phyloP scores from a whole-genome alignment of 1,140 invertebrate species.

The Cryptotermes secundus region DNA sequence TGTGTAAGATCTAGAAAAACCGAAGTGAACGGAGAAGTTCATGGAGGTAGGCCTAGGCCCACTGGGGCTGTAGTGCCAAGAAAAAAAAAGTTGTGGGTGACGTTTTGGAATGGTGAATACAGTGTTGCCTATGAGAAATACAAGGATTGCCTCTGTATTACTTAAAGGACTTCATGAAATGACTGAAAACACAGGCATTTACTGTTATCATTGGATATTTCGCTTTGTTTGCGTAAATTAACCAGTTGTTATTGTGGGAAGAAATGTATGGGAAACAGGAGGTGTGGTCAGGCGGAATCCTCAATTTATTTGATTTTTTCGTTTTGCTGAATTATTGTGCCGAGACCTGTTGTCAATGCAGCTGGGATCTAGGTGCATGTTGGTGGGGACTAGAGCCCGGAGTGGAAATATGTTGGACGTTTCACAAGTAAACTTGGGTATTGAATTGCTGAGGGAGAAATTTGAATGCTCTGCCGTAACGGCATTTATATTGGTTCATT shows the following conservation, averaged over 20 bases:
- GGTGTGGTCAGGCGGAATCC: background rate
- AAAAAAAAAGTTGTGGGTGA: no score
- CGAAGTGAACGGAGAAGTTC: no score
- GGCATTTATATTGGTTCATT: slow-evolving; percentile 20
- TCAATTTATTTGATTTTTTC: background rate
- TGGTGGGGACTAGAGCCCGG: background rate
- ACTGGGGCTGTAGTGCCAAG: no score
- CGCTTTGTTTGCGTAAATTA: background rate
- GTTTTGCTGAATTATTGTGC: background rate
- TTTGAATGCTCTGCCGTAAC: background rate
- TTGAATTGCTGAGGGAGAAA: background rate
- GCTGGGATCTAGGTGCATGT: background rate
- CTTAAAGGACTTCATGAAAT: no score
- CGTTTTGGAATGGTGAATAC: background rate
- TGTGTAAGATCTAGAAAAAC: no score
- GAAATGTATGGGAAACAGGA: background rate
- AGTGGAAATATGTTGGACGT: background rate
- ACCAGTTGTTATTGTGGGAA: background rate
- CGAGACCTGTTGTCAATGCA: background rate
- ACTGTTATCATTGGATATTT: background rate
- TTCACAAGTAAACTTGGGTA: background rate
- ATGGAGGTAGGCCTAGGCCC: no score
- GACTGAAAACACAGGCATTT: no score
- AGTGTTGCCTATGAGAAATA: background rate
- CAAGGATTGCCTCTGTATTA: no score